These are phyloP conservation scores for Calephelis perditalis DNA, from an alignment of 2,888 invertebrate genomes.

Conservation along the genomic window DNA sequence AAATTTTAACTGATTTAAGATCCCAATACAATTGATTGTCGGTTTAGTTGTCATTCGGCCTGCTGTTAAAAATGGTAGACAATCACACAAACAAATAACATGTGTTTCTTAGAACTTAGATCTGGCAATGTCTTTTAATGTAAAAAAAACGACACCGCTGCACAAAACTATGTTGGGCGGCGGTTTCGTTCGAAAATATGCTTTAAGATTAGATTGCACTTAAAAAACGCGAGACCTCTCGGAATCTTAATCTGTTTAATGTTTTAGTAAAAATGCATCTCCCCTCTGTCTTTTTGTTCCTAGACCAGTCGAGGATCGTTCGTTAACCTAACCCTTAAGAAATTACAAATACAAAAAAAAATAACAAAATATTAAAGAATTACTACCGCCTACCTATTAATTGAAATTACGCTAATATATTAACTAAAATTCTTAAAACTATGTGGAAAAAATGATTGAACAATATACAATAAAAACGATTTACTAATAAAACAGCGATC, in stretches of 20 bases:
- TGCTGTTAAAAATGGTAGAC: slow-evolving; percentile 42
- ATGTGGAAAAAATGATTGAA: slow-evolving; percentile 74
- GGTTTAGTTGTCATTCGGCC: slow-evolving; percentile 22
- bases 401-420: slow-evolving; percentile 70
- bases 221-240: slow-evolving; percentile 34
- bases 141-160: slow-evolving; percentile 16
- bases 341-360: slow-evolving; percentile 67
- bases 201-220: slow-evolving; percentile 36
- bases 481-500: slow-evolving; percentile 69
- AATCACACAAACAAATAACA: slow-evolving; percentile 60
- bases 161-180: slow-evolving; percentile 21
- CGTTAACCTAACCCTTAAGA: slow-evolving; percentile 66
- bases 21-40: slow-evolving; percentile 7
- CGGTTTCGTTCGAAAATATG: slow-evolving; percentile 27
- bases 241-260: slow-evolving; percentile 42
- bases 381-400: slow-evolving; percentile 72
- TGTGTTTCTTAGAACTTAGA: slow-evolving; percentile 47
- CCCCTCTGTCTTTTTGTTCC: slow-evolving; percentile 74
- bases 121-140: slow-evolving; percentile 25
- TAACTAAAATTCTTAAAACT: slow-evolving; percentile 72
- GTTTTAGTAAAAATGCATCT: slow-evolving; percentile 63
- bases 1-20: not conserved
- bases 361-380: slow-evolving; percentile 74
- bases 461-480: slow-evolving; percentile 77
- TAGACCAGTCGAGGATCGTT: slow-evolving; percentile 59